phyloP scores from a whole-genome alignment of 2,113 vertebrate species.

The Progne subis region DNA sequence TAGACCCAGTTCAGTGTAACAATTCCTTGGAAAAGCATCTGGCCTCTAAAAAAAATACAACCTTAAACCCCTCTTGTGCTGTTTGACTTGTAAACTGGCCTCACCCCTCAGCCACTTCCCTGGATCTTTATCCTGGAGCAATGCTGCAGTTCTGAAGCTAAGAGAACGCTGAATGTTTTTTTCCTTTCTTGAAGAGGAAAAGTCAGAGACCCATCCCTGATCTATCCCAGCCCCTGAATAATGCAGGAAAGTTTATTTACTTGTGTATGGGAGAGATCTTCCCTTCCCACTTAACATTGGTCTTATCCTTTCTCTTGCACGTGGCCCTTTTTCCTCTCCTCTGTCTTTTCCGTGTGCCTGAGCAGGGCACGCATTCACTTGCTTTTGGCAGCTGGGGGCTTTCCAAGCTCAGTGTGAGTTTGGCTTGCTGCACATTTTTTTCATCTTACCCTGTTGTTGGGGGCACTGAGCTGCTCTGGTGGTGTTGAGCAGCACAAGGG shows the following conservation, averaged over 20 bases:
- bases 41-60: not conserved
- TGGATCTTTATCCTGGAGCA: not conserved
- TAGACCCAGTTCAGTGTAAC: not conserved
- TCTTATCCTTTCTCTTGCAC: not conserved
- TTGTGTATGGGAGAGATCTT: not conserved
- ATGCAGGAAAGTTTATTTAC: conserved; percentile 15
- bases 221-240: not conserved
- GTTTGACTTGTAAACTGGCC: not conserved
- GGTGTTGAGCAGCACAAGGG: not conserved
- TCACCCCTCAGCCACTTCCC: not conserved
- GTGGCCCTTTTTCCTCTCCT: not conserved
- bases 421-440: not conserved
- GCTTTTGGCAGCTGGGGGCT: not conserved
- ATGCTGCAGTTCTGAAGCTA: not conserved
- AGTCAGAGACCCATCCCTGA: not conserved
- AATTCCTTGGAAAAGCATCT: not conserved
- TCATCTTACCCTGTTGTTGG: not conserved
- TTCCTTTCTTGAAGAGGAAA: not conserved
- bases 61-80: not conserved
- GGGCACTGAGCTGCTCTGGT: not conserved
- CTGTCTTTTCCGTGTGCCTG: not conserved
- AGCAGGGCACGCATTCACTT: not conserved
- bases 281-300: not conserved
- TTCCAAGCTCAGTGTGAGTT: not conserved
- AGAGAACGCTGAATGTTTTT: not conserved